Conservation (phyloP, 2,888 invertebrate species). For the Notocelia uddmanniana region DNA sequence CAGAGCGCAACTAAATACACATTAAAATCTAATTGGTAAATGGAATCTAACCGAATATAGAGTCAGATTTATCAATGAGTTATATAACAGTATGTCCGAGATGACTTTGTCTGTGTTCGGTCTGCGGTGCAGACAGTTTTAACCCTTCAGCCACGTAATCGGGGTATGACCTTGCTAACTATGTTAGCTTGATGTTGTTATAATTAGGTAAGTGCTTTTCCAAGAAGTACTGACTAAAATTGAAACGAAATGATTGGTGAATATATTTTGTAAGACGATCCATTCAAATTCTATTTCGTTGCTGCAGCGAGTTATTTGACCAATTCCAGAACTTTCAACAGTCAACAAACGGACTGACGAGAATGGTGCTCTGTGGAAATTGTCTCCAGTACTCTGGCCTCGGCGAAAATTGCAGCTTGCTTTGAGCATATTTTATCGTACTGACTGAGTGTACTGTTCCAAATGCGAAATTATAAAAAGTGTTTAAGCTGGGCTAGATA, state of each 20-base stretch:
- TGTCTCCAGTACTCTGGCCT: background rate
- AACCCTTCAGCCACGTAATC: background rate
- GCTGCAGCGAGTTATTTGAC: too few relatives aligned
- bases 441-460: background rate
- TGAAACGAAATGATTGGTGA: background rate
- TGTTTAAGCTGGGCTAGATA: too few relatives aligned
- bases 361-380: constrained; percentile 1
- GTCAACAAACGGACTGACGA: constrained; percentile 2
- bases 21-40: too few relatives aligned
- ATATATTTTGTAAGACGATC: background rate
- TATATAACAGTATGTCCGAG: background rate
- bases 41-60: too few relatives aligned
- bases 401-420: constrained; percentile 8
- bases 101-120: constrained; percentile 1
- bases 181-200: background rate
- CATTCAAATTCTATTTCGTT: background rate
- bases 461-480: background rate
- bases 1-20: too few relatives aligned
- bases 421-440: constrained; percentile 36
- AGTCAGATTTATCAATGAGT: too few relatives aligned
- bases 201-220: background rate
- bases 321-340: too few relatives aligned
- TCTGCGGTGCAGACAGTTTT: constrained; percentile 26
- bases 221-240: background rate
- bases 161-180: background rate